Percentiles rank a stretch among this genome's conserved stretches.
Conservation (phyloP, 2,797 vertebrate genomes). For the Zalophus californianus region DNA sequence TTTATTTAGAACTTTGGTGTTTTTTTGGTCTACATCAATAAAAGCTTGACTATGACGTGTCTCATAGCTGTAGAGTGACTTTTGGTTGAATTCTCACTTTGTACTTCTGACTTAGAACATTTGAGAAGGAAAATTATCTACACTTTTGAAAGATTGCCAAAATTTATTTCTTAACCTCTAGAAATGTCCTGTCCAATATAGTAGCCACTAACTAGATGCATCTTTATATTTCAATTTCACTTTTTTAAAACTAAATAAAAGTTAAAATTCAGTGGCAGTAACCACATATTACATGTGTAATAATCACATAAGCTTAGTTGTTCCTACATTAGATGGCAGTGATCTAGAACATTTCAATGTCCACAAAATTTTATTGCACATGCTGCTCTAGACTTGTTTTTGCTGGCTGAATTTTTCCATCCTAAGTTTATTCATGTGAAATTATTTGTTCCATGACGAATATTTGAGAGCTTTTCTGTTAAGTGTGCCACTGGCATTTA, state of each 20-base stretch:
- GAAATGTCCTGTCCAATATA: not conserved
- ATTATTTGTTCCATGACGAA: constrained; percentile 3
- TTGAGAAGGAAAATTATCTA: not conserved
- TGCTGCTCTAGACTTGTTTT: not conserved
- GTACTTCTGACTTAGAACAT: not conserved
- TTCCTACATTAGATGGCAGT: not conserved
- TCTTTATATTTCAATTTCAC: not conserved
- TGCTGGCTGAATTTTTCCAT: constrained; percentile 17
- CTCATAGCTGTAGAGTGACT: not conserved
- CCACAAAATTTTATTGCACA: not conserved
- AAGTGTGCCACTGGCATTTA: not conserved
- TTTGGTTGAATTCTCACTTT: not conserved
- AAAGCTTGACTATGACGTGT: not conserved
- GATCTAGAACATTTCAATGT: not conserved
- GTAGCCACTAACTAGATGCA: not conserved
- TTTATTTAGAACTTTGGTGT: not conserved
- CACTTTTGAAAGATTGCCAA: not conserved
- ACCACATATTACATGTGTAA: not conserved
- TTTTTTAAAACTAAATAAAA: not conserved
- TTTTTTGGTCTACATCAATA: not conserved
- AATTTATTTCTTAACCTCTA: not conserved
- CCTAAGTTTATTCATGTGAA: constrained; percentile 40
- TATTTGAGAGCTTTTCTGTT: not conserved
- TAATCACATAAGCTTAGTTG: not conserved
- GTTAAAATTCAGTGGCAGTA: not conserved